Percentiles rank a stretch among this genome's conserved stretches.
Conservation (phyloP, 2,888 invertebrate species). For the Tupiocoris notatus region DNA sequence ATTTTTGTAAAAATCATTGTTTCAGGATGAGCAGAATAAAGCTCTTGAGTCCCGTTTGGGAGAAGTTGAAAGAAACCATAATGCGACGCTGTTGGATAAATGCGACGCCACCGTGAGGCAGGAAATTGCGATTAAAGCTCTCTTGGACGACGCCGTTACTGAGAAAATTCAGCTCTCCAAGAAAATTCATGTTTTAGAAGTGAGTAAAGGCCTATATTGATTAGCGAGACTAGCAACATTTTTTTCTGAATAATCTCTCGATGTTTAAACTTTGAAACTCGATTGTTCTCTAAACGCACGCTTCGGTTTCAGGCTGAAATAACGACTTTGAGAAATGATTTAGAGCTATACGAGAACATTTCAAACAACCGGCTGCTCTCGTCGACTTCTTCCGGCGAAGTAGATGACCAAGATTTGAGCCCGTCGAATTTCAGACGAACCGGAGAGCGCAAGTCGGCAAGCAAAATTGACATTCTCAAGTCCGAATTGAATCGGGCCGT, state of each 20-base stretch:
- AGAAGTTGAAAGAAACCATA: constrained; percentile 46
- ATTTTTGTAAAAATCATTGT: no score
- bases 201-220: no score
- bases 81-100: constrained; percentile 47
- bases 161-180: constrained; percentile 45
- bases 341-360: constrained; percentile 46
- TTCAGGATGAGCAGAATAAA: constrained; percentile 46
- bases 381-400: constrained; percentile 27
- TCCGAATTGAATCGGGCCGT: constrained; percentile 48
- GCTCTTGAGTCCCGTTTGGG: constrained; percentile 44
- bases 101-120: constrained; percentile 46
- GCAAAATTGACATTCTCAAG: constrained; percentile 43
- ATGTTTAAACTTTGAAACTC: no score
- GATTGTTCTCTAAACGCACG: no score
- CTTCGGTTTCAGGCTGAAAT: constrained; percentile 44
- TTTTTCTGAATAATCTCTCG: no score
- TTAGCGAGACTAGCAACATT: no score
- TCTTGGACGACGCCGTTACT: constrained; percentile 44
- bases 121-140: constrained; percentile 44
- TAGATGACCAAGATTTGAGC: constrained; percentile 9
- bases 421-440: background rate
- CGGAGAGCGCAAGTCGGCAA: constrained; percentile 16
- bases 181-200: constrained; percentile 41
- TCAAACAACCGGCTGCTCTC: constrained; percentile 26
- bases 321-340: constrained; percentile 43